Evolutionary conservation across 2,797 vertebrate species (phyloP).

Genomic region (Rhinogobio ventralis): DNA sequence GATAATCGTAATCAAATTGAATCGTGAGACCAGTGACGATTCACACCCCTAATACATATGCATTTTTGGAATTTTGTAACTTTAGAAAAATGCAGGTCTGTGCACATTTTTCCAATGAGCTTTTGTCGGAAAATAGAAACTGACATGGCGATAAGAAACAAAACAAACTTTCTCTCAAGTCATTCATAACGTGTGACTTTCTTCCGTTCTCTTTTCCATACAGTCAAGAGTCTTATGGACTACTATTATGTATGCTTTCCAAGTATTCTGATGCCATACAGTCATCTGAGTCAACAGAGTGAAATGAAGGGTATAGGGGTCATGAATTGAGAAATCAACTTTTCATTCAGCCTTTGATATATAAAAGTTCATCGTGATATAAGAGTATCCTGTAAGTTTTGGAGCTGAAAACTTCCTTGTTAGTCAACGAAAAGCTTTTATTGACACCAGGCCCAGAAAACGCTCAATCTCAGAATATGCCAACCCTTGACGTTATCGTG

Average conservation of each 20-base stretch:
- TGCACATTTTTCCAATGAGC: background rate
- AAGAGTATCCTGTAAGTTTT: too few species aligned
- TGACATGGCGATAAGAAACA: background rate
- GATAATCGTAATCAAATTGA: too few species aligned
- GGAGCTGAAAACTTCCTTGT: too few species aligned
- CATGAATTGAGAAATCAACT: too few species aligned
- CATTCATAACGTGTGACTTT: background rate
- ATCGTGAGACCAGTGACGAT: background rate
- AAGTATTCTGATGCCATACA: background rate
- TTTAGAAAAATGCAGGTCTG: background rate
- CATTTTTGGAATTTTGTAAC: background rate
- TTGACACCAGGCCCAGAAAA: too few species aligned
- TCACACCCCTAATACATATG: too few species aligned
- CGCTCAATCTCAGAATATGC: too few species aligned
- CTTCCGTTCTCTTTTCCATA: background rate
- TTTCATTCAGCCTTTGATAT: too few species aligned
- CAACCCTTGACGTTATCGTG: too few species aligned
- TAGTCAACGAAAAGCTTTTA: too few species aligned
- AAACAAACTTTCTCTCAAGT: background rate
- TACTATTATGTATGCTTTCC: background rate
- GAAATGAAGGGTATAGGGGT: background rate
- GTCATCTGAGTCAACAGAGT: background rate
- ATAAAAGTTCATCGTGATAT: too few species aligned
- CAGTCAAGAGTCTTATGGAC: background rate
- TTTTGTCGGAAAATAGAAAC: background rate